Evolutionary conservation across 2,888 invertebrate species (phyloP).

Genomic region (Teleogryllus oceanicus): DNA sequence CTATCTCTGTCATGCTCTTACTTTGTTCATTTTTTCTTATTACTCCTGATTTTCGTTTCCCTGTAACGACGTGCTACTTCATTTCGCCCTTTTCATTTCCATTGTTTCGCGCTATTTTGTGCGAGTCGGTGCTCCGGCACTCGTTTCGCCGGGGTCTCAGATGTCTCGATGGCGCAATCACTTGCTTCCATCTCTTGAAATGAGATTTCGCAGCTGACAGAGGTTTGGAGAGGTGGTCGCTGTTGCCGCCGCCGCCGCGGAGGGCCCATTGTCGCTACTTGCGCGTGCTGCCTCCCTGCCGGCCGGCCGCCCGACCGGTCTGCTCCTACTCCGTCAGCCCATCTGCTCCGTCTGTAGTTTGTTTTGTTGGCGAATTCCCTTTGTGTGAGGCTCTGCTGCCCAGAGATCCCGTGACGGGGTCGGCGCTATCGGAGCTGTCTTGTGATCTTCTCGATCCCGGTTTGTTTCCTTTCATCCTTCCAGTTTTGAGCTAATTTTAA

Average conservation of each 20-base stretch:
- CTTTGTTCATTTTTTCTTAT: too few relatives aligned
- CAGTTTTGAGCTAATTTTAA: too few relatives aligned
- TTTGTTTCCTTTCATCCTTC: too few relatives aligned
- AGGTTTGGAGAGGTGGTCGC: background rate
- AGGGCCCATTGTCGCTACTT: background rate
- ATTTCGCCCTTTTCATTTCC: background rate
- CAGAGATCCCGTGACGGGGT: background rate
- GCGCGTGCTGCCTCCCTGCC: background rate
- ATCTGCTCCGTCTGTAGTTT: background rate
- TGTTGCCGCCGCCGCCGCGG: background rate
- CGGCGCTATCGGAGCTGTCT: background rate
- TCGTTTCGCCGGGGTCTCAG: background rate
- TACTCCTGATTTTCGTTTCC: too few relatives aligned
- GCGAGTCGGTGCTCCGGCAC: background rate
- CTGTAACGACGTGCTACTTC: too few relatives aligned
- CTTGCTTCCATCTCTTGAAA: background rate
- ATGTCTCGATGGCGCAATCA: background rate
- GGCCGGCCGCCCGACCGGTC: too few relatives aligned
- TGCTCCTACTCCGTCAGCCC: too few relatives aligned
- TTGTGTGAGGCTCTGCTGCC: background rate
- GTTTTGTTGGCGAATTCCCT: conserved; percentile 7
- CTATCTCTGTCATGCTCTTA: too few relatives aligned
- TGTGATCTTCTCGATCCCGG: background rate
- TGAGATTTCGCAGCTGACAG: conserved; percentile 8
- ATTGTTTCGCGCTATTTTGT: background rate